phyloP scores from a whole-genome alignment of 2,797 vertebrate species.

The Mormyrops boulengeri region DNA sequence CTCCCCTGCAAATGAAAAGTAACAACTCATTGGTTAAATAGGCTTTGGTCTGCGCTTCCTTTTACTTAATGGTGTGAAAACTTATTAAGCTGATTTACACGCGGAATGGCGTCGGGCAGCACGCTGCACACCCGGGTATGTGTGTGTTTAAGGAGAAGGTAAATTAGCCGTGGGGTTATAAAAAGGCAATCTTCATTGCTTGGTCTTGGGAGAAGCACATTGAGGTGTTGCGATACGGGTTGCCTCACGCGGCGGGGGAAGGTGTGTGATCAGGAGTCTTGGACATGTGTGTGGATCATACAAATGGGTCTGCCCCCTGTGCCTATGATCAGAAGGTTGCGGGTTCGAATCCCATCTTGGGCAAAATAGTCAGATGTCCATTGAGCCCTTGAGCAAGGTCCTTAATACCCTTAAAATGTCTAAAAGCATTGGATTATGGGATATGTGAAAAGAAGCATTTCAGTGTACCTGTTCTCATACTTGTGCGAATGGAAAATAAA shows the following conservation, averaged over 20 bases:
- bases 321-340: neutral
- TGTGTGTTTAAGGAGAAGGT: constrained; percentile 77
- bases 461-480: neutral
- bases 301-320: neutral
- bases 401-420: neutral
- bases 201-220: neutral
- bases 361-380: neutral
- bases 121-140: constrained; percentile 66
- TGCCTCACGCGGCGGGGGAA: constrained; percentile 31
- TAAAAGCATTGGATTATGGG: neutral
- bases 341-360: neutral
- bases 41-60: constrained; percentile 75
- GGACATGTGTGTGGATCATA: neutral
- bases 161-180: constrained; percentile 78
- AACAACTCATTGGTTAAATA: constrained; percentile 84
- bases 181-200: constrained; percentile 59
- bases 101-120: constrained; percentile 72
- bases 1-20: constrained; percentile 72
- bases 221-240: constrained; percentile 65
- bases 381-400: neutral
- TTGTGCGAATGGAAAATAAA: neutral
- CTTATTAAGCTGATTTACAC: constrained; percentile 83
- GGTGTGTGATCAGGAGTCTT: neutral
- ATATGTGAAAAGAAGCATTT: neutral
- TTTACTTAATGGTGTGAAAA: constrained; percentile 84